Base-by-base conservation (phyloP, 2,113 vertebrate species). In the Danio rerio region DNA sequence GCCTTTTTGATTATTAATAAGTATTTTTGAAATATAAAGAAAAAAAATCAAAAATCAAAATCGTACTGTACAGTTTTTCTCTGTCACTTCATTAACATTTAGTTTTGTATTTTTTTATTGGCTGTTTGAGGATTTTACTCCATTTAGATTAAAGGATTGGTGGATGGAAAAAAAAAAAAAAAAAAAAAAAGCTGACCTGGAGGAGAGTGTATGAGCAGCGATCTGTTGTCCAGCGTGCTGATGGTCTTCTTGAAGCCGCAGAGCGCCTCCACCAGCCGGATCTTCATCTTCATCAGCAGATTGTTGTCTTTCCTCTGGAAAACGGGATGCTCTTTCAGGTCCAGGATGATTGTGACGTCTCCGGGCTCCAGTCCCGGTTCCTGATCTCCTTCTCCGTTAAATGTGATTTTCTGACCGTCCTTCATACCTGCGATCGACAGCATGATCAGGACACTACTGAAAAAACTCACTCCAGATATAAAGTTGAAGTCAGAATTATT, bases 361-460 rank as follows among this genome's bases (percentile, higher is more conserved):
- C 98, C 98, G 66, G 98, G 96, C 86, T 98, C 98, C 86, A 99
- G 89, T 81, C 96, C 97, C 11, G 98, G 98, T 80, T 99, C 97
- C 88, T 99, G 97, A 88, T 99, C 98, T 0, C 98, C 98, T 91
- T 99, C 98, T 76, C 98, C 98, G 4, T 94, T 93, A 88, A 99
- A 98, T 66, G 96, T 94, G 56, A 99, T 95, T 91, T 95, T 99
- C 88, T 99, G 98, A 31, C 96, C 95, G 62, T 99, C 97, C 90
- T 95, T 98, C 97, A 99, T 99, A 84, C 98, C 98, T 99, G 58
- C 4, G 21, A 1, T 62, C 42, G 45, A 80, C 0, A 43, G 15
- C 59, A 50, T 5, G n/a, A 52, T 20, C 40, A 5, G 7, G 43
- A 16, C 49, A 4, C 10, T 20, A 12, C 43, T 53, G 62, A 13